Percentiles rank a stretch among this genome's conserved stretches.
Evolutionary conservation across 1,140 invertebrate genomes (phyloP).

Genomic region (Bombus waltoni): DNA sequence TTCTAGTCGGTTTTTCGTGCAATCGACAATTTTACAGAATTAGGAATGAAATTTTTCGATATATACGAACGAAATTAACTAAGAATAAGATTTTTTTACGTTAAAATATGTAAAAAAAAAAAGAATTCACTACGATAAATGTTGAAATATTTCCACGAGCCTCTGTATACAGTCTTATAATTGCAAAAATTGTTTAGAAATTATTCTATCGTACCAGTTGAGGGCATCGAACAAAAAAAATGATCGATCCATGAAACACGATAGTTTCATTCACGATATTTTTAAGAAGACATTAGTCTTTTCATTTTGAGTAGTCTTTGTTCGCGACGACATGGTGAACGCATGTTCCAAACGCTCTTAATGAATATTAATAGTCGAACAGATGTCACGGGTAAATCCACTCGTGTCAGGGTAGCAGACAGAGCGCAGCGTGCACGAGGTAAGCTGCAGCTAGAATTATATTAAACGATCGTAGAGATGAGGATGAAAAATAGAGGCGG

Average conservation of each 20-base stretch:
- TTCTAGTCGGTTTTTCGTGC: too few relatives aligned
- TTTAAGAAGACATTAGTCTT: background rate
- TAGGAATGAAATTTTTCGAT: too few relatives aligned
- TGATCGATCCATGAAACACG: background rate
- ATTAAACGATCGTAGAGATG: conserved; percentile 32
- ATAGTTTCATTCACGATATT: background rate
- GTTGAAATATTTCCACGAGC: too few relatives aligned
- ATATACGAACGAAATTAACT: too few relatives aligned
- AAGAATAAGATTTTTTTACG: too few relatives aligned
- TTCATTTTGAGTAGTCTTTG: background rate
- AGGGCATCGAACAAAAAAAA: background rate
- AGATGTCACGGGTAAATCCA: conserved; percentile 51
- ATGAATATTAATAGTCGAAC: background rate
- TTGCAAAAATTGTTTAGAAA: background rate
- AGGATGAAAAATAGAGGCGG: background rate
- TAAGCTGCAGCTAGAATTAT: conserved; percentile 67
- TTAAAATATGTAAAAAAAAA: too few relatives aligned
- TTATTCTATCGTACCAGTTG: background rate
- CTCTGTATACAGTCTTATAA: background rate
- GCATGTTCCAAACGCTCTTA: background rate
- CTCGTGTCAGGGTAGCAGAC: conserved; percentile 48
- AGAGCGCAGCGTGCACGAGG: conserved; percentile 67
- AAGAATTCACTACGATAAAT: too few relatives aligned
- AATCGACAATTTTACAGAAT: too few relatives aligned
- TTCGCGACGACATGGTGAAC: background rate